Evolutionary conservation across 2,113 vertebrate genomes (phyloP), one percentile per base, ranked within the genome.

Genomic region (Monopterus albus): DNA sequence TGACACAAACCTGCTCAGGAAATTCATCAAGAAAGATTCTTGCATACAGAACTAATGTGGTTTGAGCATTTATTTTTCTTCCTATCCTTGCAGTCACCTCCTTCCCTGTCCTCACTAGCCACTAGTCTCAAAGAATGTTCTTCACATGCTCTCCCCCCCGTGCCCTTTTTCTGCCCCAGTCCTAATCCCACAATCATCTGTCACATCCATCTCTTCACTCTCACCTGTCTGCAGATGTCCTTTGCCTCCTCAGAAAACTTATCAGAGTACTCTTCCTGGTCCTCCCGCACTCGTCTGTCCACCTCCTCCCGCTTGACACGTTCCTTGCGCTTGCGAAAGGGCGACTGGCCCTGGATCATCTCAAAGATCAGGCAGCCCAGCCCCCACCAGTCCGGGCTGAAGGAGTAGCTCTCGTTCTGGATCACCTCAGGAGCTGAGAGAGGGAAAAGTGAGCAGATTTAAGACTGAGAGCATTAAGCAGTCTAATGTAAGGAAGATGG

Each of bases 351-450:
- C 85, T 95, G 92, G 75, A 98, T 96, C 96, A 97, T 97, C 87
- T 97, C 96, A 62, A 96, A 97, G 60, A 97, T 90, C 87, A 98
- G 87, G 83, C 96, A 98, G 68, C 96, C 96, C 33, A 97, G 93
- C 9, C 96, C 96, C 96, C 96, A 98, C 96, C 96, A 97, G 85
- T 97, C 96, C 0, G 96, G 96, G 78, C 96, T 95, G 88, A 96
- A 94, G 0, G 91, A 91, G 40, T 97, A 97, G 77, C 93, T 93
- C 63, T 97, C 95, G 0, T 96, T 96, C 88, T 94, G 94, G 91
- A 97, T 93, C 49, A 98, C 95, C 88, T 97, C 96, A 0, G 96
- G 96, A 89, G 96, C 96, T 97, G 73, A 33, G 11, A 47, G 0
- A 12, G 6, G 9, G 31, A 69, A 25, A 21, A 11, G 12, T 1